Percentiles rank a stretch among this genome's conserved stretches.
Conservation (phyloP, 1,140 invertebrate genomes). For the Aphidius ervi region DNA sequence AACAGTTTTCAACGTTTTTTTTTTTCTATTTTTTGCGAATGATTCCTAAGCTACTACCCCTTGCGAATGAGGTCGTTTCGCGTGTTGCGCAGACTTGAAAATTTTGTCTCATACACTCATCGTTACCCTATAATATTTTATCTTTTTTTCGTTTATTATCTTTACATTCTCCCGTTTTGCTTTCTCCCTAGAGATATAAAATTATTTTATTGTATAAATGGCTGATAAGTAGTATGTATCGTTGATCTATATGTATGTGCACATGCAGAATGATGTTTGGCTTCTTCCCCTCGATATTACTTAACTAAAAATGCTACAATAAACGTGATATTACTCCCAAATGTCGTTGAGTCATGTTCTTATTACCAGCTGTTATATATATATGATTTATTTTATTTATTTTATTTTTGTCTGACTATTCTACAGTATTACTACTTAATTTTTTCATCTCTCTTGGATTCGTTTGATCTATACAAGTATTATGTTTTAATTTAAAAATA, state of each 20-base stretch:
- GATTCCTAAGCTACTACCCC: constrained; percentile 3
- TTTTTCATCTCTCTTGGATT: background rate
- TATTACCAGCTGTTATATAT: constrained; percentile 5
- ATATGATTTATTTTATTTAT: constrained; percentile 1
- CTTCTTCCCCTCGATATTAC: background rate
- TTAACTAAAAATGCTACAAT: constrained; percentile 4
- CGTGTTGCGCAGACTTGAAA: constrained; percentile 12
- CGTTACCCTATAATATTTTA: background rate
- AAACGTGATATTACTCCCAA: constrained; percentile 11
- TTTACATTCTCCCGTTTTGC: background rate
- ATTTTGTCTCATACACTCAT: constrained; percentile 1
- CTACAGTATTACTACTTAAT: background rate
- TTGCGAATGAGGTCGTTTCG: constrained; percentile 3
- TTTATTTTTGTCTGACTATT: background rate
- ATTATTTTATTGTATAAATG: too few species aligned
- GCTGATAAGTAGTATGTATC: too few species aligned
- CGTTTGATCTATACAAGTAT: background rate
- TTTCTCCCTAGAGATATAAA: background rate
- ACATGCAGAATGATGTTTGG: too few species aligned
- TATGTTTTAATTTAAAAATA: too few species aligned
- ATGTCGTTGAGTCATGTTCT: background rate
- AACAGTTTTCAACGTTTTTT: too few species aligned
- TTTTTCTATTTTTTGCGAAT: background rate
- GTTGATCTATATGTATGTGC: too few species aligned
- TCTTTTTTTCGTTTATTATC: background rate